phyloP scores from a whole-genome alignment of 1,140 invertebrate genomes.

The Eurytemora carolleeae region DNA sequence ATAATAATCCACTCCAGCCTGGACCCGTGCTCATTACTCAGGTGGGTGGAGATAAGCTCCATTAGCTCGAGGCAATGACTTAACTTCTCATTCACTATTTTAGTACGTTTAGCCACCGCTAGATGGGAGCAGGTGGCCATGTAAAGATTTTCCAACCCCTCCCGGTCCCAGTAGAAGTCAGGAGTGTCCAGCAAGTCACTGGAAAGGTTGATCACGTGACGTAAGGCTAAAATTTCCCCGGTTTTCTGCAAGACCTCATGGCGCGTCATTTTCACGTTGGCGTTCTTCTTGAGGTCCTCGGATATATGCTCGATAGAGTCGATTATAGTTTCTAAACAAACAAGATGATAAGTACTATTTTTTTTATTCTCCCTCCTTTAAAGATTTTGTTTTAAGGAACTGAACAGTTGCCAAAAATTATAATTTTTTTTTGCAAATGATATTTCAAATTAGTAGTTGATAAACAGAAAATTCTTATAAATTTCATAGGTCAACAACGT shows the following conservation, averaged over 20 bases:
- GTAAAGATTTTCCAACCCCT: conserved; percentile 62
- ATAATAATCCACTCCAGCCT: conserved; percentile 93
- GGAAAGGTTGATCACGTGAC: conserved; percentile 72
- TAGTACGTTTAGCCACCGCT: conserved; percentile 58
- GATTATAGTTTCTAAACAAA: conserved; percentile 48
- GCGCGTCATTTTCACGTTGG: background rate
- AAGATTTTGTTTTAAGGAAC: no score
- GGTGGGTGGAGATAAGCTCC: conserved; percentile 59
- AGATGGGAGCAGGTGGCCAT: conserved; percentile 58
- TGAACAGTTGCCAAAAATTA: no score
- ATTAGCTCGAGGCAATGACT: conserved; percentile 77
- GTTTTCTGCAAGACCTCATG: conserved; percentile 58
- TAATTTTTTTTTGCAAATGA: no score
- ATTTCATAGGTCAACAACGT: no score
- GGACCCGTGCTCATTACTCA: conserved; percentile 73
- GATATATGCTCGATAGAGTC: conserved; percentile 59
- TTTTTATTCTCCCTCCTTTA: no score
- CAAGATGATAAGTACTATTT: no score
- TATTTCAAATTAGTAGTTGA: no score
- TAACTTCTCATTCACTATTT: conserved; percentile 74
- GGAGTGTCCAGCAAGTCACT: conserved; percentile 82
- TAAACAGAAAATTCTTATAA: no score
- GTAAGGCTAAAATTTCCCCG: conserved; percentile 67
- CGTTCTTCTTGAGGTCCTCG: conserved; percentile 26
- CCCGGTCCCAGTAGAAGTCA: conserved; percentile 92